Conservation (phyloP, 2,113 vertebrate genomes). For the Pygoscelis adeliae region DNA sequence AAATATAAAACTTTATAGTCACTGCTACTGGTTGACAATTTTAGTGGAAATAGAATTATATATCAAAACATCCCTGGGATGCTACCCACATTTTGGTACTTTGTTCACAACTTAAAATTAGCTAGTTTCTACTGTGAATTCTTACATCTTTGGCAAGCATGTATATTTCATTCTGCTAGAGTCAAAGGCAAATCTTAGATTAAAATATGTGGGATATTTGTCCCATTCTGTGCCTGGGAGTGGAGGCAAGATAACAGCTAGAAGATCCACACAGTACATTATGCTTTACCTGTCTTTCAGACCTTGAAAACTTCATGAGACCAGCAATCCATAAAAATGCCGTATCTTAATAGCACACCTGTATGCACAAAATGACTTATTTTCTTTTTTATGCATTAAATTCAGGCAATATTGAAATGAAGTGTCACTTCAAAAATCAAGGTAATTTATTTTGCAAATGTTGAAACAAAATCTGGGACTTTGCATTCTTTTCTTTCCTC, state of each 20-base stretch:
- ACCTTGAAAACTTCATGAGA: background rate
- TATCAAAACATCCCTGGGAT: background rate
- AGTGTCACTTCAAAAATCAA: slow-evolving; percentile 7
- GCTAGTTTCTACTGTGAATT: background rate
- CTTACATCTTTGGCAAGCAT: background rate
- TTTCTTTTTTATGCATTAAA: background rate
- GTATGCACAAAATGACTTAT: background rate
- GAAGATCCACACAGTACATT: background rate
- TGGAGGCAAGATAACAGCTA: background rate
- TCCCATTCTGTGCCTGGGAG: background rate
- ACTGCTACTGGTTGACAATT: background rate
- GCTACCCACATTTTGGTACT: background rate
- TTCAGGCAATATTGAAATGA: slow-evolving; percentile 6
- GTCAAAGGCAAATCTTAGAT: background rate
- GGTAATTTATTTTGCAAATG: background rate
- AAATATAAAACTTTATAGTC: background rate
- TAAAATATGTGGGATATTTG: background rate
- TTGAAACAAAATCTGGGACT: background rate
- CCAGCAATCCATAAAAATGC: background rate
- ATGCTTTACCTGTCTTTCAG: background rate
- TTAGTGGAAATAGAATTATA: background rate
- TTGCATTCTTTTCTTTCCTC: background rate
- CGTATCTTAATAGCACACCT: background rate
- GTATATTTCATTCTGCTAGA: background rate
- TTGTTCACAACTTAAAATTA: background rate